Evolutionary conservation across 2,113 vertebrate species (phyloP).

Genomic region (Aythya baeri): DNA sequence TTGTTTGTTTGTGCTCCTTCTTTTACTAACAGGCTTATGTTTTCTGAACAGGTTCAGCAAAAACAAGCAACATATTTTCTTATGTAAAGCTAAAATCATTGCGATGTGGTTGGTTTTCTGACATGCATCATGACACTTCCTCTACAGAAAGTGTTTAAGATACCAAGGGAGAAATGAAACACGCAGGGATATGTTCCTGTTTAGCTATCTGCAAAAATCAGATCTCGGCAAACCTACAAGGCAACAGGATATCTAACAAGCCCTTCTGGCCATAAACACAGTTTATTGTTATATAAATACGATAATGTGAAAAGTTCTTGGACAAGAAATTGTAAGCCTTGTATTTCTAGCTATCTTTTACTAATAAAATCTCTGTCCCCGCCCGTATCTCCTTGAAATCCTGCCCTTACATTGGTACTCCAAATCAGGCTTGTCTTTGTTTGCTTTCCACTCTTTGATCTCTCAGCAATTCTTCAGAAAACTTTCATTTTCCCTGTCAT

Average conservation of each 20-base stretch:
- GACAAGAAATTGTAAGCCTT: neutral
- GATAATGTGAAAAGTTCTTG: slow-evolving; percentile 10
- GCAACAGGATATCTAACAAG: neutral
- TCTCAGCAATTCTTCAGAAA: neutral
- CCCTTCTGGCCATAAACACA: slow-evolving; percentile 27
- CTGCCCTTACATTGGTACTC: neutral
- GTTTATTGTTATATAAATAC: slow-evolving; percentile 35
- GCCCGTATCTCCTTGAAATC: neutral
- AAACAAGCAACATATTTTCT: slow-evolving; percentile 1
- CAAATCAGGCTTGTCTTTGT: neutral
- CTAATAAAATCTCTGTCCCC: neutral
- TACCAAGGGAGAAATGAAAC: neutral
- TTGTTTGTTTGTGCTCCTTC: neutral
- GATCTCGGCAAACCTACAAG: slow-evolving; percentile 9
- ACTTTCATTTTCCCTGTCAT: neutral
- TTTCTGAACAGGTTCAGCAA: slow-evolving; percentile 1
- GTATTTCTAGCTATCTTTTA: slow-evolving; percentile 9
- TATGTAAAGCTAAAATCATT: slow-evolving; percentile 15
- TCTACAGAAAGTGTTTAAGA: slow-evolving; percentile 29
- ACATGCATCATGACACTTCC: neutral
- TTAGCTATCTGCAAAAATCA: slow-evolving; percentile 1
- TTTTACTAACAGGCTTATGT: neutral
- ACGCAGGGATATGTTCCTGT: neutral
- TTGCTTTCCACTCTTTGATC: neutral
- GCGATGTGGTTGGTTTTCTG: slow-evolving; percentile 9